Base-by-base conservation (phyloP, 2,797 vertebrate species). In the Lithobates pipiens region DNA sequence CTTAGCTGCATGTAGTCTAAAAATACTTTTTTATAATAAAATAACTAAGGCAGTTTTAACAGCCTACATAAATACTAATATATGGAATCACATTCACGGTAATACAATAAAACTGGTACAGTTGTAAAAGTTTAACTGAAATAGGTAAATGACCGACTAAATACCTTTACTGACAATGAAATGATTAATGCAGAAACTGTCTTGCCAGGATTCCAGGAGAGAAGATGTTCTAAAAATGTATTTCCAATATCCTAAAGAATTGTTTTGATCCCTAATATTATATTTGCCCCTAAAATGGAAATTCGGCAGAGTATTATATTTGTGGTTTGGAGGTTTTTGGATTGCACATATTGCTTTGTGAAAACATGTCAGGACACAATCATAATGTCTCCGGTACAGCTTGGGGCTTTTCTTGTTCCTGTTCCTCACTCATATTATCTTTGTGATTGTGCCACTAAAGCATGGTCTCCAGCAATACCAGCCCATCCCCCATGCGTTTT, bases 361-460 rank as follows among this genome's bases (percentile, higher is more conserved):
- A 78, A 65, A 10, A 21, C 23, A 44, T 78, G 61, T 10, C 76
- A 67, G 9, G 34, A 65, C 63, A 63, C 50, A 76, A 61, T 76
- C 29, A 63, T 13, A 77, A 7, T 39, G 11, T 39, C 21, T 39
- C 32, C 63, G 39, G 54, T 4, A 63, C 54, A 8, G 76, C 76
- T 77, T 42, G 36, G n/a, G 76, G 61, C 57, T 77, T 65, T 77
- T 67, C 76, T 77, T 29, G 54, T 77, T 61, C 57, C 76, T 23
- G 21, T 61, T 21, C 54, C 21, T 61, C 21, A 61, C 54, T 61
- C 54, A 61, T 61, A 61, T 61, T 23, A 61, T 61, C 54, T 61
- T 21, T 61, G 21, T 61, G 54, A 61, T 61, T 23, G 54, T 61
- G 54, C 21, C 21, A n/a, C 54, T 61, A 61, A 61, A 61, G 54